Base-by-base conservation (phyloP, 2,113 vertebrate species). In the Silurus meridionalis region DNA sequence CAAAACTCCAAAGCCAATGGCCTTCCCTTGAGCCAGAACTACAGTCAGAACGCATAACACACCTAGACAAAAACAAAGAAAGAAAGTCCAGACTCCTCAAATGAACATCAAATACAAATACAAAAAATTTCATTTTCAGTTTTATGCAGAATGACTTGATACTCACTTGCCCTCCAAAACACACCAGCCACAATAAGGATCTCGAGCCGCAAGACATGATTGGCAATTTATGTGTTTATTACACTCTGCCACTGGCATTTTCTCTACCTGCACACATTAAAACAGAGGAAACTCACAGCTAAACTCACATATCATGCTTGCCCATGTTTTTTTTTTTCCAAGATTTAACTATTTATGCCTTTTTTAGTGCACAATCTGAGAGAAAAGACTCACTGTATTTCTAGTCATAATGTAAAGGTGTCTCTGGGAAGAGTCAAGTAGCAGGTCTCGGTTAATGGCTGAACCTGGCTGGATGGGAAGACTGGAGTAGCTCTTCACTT, bases 141-240 rank as follows among this genome's bases (percentile, higher is more conserved):
- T 13, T 48, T 46, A 23, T 53, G 17, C 13, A 14, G 64, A 80
- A 85, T 15, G 55, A 5, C 8, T 64, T 72, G 25, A 82, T 15
- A 89, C 97, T 93, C 87, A 99, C 98, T 96, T 93, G 90, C 98
- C 98, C 60, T 97, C 96, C 82, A 99, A 96, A 60, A 98, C 97
- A 94, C 98, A 99, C 98, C 98, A 99, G 64, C 98, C 98, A 86
- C 98, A 99, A 90, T 99, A 98, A 0, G 98, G 98, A 91, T 99
- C 98, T 71, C 88, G 95, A 82, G 95, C 93, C 1, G 95, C 93
- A 52, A 99, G 93, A 86, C 98, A 99, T 15, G 96, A 97, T 9
- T 93, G 92, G 81, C 98, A 99, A 88, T 97, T 96, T 4, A 90
- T 82, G 88, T 96, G 95, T 55, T 95, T 92, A 6, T 96, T 96